Percentiles rank a stretch among this genome's conserved stretches.
Evolutionary conservation across 2,888 invertebrate genomes (phyloP).

Genomic region (Hypolimnas misippus): DNA sequence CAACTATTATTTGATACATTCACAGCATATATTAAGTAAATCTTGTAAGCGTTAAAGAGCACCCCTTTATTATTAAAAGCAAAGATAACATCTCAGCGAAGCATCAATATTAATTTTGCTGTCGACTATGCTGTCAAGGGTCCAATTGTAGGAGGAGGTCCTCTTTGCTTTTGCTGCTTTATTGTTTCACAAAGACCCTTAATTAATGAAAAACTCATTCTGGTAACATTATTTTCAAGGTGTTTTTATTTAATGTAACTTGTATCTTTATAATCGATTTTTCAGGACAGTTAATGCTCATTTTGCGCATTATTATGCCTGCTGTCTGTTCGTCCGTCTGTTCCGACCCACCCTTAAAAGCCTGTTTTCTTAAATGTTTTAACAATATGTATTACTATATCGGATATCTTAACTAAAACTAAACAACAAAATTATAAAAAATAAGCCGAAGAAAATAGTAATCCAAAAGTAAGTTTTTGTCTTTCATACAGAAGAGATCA

Average conservation of each 20-base stretch:
- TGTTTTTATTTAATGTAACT: conserved; percentile 22
- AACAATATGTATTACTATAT: no score
- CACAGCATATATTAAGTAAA: conserved; percentile 39
- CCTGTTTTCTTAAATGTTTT: no score
- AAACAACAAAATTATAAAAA: no score
- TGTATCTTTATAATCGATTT: no score
- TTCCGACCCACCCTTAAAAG: no score
- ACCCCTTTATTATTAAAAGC: conserved; percentile 55
- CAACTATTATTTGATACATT: conserved; percentile 21
- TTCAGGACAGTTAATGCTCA: no score
- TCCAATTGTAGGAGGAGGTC: conserved; percentile 48
- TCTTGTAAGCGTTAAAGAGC: conserved; percentile 44
- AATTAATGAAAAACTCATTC: conserved; percentile 58
- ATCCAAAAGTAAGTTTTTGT: no score
- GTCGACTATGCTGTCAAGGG: conserved; percentile 51
- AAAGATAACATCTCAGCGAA: conserved; percentile 57
- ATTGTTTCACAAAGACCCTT: conserved; percentile 57
- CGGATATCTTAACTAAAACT: no score
- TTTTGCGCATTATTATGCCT: no score
- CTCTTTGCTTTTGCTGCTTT: conserved; percentile 45
- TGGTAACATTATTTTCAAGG: conserved; percentile 25
- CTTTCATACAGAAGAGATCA: no score
- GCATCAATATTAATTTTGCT: conserved; percentile 69
- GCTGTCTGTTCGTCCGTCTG: no score
- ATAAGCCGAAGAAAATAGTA: no score